These are phyloP conservation scores for Ochotona princeps DNA, from an alignment of 2,113 vertebrate genomes.

Conservation along the genomic window DNA sequence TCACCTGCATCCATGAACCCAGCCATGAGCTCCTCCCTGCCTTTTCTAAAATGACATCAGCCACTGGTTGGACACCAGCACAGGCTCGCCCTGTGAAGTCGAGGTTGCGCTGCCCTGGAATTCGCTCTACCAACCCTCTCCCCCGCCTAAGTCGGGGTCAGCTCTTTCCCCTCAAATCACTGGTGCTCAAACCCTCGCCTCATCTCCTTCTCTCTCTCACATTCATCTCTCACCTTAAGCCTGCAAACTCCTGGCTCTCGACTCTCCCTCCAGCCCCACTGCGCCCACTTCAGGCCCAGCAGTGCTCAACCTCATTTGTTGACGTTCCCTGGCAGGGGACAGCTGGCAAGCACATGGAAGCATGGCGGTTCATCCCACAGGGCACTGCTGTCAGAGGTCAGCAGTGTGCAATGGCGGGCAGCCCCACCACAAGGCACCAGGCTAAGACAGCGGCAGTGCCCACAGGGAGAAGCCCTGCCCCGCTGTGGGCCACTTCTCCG, in stretches of 20 bases:
- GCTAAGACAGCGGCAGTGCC: not conserved
- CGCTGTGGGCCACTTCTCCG: not conserved
- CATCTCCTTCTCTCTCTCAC: not conserved
- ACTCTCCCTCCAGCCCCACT: not conserved
- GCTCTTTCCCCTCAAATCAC: not conserved
- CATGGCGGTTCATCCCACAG: too few relatives aligned
- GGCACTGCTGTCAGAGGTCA: too few relatives aligned
- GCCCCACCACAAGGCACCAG: too few relatives aligned
- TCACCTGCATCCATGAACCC: not conserved
- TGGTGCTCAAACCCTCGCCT: not conserved
- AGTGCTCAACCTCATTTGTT: not conserved
- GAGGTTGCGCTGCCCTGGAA: not conserved
- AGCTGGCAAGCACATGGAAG: not conserved
- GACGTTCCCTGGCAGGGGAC: not conserved
- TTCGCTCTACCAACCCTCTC: not conserved
- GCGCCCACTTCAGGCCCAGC: too few relatives aligned
- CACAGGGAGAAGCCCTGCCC: not conserved
- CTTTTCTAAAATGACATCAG: not conserved
- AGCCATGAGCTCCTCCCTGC: not conserved
- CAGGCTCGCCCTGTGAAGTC: not conserved
- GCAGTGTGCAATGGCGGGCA: not conserved
- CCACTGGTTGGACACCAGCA: not conserved
- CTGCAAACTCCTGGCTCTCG: not conserved
- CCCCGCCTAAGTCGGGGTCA: not conserved
- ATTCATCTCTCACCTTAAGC: not conserved